These are phyloP conservation scores for Grallaria varia DNA, from an alignment of 2,113 vertebrate species.

Conservation along the genomic window DNA sequence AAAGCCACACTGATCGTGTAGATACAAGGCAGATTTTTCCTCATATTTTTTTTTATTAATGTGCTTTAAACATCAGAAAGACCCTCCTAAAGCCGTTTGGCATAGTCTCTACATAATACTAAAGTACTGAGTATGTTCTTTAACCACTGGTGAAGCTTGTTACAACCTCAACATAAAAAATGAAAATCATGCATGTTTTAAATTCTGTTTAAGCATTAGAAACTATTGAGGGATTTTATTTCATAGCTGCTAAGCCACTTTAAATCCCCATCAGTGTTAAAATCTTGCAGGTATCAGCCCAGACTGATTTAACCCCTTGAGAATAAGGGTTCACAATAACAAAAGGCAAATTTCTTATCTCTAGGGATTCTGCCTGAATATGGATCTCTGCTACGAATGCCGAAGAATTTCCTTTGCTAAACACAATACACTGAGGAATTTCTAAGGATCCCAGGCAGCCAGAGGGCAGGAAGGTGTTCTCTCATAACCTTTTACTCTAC, in stretches of 20 bases:
- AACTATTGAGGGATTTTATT: constrained; percentile 17
- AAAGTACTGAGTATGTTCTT: not conserved
- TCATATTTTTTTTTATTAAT: not conserved
- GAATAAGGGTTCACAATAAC: not conserved
- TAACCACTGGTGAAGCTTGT: not conserved
- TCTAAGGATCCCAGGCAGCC: not conserved
- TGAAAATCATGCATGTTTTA: constrained; percentile 39
- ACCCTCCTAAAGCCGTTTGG: not conserved
- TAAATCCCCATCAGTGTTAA: constrained; percentile 34
- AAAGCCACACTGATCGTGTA: not conserved
- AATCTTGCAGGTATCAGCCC: constrained; percentile 11
- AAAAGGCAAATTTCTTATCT: not conserved
- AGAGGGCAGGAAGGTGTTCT: not conserved
- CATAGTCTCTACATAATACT: not conserved
- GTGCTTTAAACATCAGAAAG: constrained; percentile 11
- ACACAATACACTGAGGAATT: not conserved
- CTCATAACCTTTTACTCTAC: not conserved
- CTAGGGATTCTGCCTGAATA: not conserved
- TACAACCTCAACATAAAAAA: not conserved
- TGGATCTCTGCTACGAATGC: not conserved
- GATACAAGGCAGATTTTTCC: constrained; percentile 6
- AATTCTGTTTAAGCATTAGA: constrained; percentile 40
- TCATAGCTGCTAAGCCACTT: constrained; percentile 20
- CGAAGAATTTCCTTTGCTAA: not conserved
- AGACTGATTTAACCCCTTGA: constrained; percentile 7